Evolutionary conservation across 2,113 vertebrate species (phyloP).

Genomic region (Protobothrops flavoviridis): DNA sequence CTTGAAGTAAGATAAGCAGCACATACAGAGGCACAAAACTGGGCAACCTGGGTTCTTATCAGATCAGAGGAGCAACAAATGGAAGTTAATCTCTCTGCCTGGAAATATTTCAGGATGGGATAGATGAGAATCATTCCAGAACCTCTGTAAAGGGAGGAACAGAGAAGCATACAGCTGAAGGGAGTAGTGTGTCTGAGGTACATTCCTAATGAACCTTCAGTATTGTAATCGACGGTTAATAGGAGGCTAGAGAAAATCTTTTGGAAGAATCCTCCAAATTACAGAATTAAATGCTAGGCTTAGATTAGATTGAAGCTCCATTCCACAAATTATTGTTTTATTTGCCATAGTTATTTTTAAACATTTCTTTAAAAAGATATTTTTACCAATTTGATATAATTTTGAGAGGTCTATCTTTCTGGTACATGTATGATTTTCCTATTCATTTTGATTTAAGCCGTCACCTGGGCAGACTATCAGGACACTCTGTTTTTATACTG

Average conservation of each 20-base stretch:
- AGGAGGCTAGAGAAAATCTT: neutral
- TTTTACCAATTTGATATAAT: neutral
- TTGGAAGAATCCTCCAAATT: neutral
- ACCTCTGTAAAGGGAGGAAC: neutral
- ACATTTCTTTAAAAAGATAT: neutral
- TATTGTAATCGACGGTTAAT: neutral
- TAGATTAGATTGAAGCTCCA: neutral
- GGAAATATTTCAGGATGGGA: neutral
- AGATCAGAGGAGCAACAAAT: neutral
- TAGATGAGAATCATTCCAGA: neutral
- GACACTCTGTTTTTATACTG: neutral
- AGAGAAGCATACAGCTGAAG: neutral
- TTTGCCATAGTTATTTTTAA: neutral
- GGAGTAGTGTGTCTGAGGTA: neutral
- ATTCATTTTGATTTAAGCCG: neutral
- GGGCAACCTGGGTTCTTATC: neutral
- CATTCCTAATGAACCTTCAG: neutral
- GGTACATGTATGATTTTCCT: neutral
- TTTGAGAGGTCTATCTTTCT: neutral
- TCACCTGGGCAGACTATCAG: neutral
- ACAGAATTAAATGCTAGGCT: neutral
- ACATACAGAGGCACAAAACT: neutral
- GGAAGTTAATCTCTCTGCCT: neutral
- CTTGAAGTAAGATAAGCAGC: neutral
- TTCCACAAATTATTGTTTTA: neutral